A percentile compares a stretch with the other conserved stretches of the same genome.
Conservation (phyloP, 2,888 invertebrate genomes). For the Clitarchus hookeri region DNA sequence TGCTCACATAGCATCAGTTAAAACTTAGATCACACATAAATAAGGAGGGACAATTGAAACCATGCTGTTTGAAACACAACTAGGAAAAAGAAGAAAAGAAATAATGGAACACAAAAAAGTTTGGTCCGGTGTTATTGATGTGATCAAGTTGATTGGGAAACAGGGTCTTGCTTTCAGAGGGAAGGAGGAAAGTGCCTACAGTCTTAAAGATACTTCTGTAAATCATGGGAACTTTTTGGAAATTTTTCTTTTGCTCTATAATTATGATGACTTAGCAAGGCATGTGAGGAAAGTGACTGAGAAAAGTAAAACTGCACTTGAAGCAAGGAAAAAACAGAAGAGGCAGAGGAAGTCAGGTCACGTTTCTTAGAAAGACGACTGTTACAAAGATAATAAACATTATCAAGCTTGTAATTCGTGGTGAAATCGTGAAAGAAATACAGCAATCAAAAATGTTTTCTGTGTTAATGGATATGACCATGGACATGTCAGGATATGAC, state of each 20-base stretch:
- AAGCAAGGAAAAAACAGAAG: neutral
- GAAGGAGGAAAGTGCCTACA: neutral
- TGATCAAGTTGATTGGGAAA: slow-evolving; percentile 17
- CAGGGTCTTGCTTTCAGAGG: slow-evolving; percentile 22
- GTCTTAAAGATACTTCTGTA: neutral
- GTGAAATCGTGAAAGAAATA: neutral
- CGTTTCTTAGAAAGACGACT: neutral
- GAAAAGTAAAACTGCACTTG: neutral
- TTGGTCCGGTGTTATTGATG: neutral
- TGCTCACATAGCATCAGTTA: slow-evolving; percentile 17
- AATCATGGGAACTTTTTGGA: neutral
- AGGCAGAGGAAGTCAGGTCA: neutral
- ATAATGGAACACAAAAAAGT: neutral
- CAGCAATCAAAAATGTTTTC: neutral
- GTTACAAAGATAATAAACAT: neutral
- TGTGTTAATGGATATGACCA: slow-evolving; percentile 18
- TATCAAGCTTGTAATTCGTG: neutral
- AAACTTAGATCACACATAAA: neutral
- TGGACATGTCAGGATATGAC: neutral
- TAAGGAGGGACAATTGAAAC: slow-evolving; percentile 4
- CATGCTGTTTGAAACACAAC: neutral
- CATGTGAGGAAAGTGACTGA: slow-evolving; percentile 11
- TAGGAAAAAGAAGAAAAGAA: slow-evolving; percentile 1
- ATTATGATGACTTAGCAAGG: neutral
- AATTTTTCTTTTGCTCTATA: neutral